Conservation (phyloP, 2,113 vertebrate species). For the Emydocephalus ijimae region DNA sequence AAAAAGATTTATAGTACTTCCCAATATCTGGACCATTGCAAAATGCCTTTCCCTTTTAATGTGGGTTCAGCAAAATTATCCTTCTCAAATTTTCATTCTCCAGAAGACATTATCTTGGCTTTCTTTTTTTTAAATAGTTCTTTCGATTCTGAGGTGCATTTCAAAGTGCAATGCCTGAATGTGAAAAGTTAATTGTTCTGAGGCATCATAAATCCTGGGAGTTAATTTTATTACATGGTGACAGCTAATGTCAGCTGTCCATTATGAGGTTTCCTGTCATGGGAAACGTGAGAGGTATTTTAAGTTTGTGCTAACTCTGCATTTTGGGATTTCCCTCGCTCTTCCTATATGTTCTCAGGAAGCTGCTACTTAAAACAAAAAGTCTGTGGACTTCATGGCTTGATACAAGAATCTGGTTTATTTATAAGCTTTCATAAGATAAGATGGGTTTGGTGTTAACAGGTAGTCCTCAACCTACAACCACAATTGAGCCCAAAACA, state of each 20-base stretch:
- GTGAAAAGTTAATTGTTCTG: constrained; percentile 45
- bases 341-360: constrained; percentile 19
- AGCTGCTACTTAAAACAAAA: constrained; percentile 38
- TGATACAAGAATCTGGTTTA: constrained; percentile 31
- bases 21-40: neutral
- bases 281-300: constrained; percentile 58
- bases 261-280: constrained; percentile 43
- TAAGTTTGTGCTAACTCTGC: constrained; percentile 34
- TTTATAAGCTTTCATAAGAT: constrained; percentile 8
- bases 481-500: too few species aligned
- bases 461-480: too few species aligned
- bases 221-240: constrained; percentile 54
- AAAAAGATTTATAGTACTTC: neutral
- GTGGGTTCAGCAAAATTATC: neutral
- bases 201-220: constrained; percentile 24
- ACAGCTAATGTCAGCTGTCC: constrained; percentile 59
- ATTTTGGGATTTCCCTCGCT: constrained; percentile 24
- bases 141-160: constrained; percentile 22
- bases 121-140: constrained; percentile 22
- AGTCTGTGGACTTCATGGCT: neutral
- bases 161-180: neutral
- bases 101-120: constrained; percentile 16
- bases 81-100: constrained; percentile 21
- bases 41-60: neutral
- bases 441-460: neutral